These are phyloP conservation scores for Mionectes macconnelli DNA, from an alignment of 2,113 vertebrate genomes.

Conservation along the genomic window DNA sequence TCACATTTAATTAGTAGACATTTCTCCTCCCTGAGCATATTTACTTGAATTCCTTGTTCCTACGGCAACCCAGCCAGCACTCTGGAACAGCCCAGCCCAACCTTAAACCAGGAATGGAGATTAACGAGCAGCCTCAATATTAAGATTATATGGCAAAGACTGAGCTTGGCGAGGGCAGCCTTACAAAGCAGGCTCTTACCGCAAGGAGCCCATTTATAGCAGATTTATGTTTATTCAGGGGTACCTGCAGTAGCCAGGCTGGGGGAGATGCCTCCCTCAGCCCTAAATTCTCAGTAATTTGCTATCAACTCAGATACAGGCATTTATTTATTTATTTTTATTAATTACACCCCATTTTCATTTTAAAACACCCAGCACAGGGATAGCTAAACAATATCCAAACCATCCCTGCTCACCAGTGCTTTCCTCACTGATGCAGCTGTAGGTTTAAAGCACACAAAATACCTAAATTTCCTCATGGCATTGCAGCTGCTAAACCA, in stretches of 20 bases:
- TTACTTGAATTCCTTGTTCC: conserved; percentile 86
- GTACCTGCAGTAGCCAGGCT: conserved; percentile 53
- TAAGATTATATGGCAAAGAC: conserved; percentile 68
- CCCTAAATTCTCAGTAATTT: conserved; percentile 72
- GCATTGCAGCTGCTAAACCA: background rate
- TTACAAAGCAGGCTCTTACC: conserved; percentile 75
- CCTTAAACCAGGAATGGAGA: conserved; percentile 77
- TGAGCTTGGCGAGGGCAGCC: conserved; percentile 53
- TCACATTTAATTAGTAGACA: conserved; percentile 88
- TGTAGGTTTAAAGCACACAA: background rate
- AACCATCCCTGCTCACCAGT: background rate
- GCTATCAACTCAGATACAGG: conserved; percentile 45
- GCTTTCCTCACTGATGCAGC: background rate
- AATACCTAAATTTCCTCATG: background rate
- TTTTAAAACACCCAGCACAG: background rate
- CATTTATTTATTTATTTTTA: background rate
- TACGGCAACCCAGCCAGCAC: conserved; percentile 87
- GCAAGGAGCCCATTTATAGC: conserved; percentile 75
- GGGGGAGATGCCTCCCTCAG: conserved; percentile 74
- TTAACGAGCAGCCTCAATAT: conserved; percentile 85
- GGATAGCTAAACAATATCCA: background rate
- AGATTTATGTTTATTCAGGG: conserved; percentile 72
- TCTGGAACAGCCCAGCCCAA: conserved; percentile 69
- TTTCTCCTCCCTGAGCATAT: conserved; percentile 86
- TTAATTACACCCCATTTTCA: conserved; percentile 20